Base-by-base conservation (phyloP, 2,113 vertebrate species). In the Hemichromis elongatus region DNA sequence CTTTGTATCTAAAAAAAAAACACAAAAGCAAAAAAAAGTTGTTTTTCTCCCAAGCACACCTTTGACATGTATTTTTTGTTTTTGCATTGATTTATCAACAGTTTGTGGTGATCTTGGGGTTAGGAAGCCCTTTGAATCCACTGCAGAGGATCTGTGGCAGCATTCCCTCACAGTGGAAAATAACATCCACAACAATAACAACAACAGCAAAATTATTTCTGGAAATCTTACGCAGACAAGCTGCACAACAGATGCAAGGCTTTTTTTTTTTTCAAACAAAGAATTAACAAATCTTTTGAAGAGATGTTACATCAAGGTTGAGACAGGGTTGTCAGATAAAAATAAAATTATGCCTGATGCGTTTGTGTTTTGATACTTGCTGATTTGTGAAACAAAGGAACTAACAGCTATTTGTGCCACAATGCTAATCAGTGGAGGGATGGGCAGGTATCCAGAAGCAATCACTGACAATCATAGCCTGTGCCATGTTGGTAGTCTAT, bases 361-460 rank as follows among this genome's bases (percentile, higher is more conserved):
- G 9, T 50, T 2, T 7, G 13, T 77, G 40, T 61, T 83, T 53
- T 84, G 50, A 55, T 63, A 30, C 52, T 68, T 59, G 19, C 13
- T 79, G 70, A 59, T 70, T 83, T 24, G 35, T 61, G 45, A 40
- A 85, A 82, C 47, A 61, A 75, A 14, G 37, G 40, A 89, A 73
- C 30, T 86, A 79, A 40, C 56, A 77, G 54, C 18, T 79, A 77
- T 82, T 84, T 79, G 82, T 90, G 77, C 70, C 59, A 83, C 50
- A 35, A 14, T 68, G 78, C 79, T 86, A 86, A 90, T 90, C 79
- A 91, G 80, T 70, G 28, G 42, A 78, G 75, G 77, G 54, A 87
- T 9, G 68, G 90, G 88, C 82, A 87, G 55, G 53, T 80, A 80
- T 89, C 88, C 83, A 88, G 87, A 88, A 54, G 77, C 77, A 91